Conservation (phyloP, 2,888 invertebrate genomes). For the Pseudolycoriella hygida region DNA sequence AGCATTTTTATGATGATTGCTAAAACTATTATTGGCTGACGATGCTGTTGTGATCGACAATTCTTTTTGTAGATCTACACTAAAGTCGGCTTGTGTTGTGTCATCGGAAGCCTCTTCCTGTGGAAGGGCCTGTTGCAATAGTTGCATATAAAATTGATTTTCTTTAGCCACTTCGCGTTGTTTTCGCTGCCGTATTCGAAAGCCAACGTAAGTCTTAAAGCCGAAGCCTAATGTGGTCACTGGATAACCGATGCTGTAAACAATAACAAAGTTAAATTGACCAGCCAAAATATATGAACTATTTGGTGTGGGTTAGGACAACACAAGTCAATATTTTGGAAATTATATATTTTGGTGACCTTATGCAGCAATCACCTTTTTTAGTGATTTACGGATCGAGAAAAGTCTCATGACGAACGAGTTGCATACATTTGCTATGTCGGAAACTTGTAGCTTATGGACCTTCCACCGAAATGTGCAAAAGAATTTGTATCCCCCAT, state of each 20-base stretch:
- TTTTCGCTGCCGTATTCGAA: constrained; percentile 74
- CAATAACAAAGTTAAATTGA: not conserved
- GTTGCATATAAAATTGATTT: constrained; percentile 87
- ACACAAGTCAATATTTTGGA: no score
- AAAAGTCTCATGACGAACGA: no score
- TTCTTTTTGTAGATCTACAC: constrained; percentile 1
- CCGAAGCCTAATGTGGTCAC: constrained; percentile 91
- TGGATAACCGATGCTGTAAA: constrained; percentile 68
- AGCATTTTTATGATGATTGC: constrained; percentile 15
- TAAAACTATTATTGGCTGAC: constrained; percentile 2
- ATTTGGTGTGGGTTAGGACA: no score
- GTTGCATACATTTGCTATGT: no score
- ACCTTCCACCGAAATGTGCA: no score
- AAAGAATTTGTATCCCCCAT: no score
- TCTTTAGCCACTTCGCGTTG: constrained; percentile 88
- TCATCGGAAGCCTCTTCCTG: constrained; percentile 22
- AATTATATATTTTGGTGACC: no score
- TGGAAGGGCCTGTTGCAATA: constrained; percentile 84
- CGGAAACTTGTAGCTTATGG: no score
- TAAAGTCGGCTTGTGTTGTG: constrained; percentile 9
- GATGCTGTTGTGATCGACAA: not conserved
- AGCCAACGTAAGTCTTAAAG: constrained; percentile 83
- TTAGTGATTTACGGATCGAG: no score
- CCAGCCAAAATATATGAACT: no score
- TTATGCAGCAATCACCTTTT: no score